These are phyloP conservation scores for Microctenopoma lineatum DNA, from an alignment of 2,797 vertebrate genomes.

Conservation along the genomic window DNA sequence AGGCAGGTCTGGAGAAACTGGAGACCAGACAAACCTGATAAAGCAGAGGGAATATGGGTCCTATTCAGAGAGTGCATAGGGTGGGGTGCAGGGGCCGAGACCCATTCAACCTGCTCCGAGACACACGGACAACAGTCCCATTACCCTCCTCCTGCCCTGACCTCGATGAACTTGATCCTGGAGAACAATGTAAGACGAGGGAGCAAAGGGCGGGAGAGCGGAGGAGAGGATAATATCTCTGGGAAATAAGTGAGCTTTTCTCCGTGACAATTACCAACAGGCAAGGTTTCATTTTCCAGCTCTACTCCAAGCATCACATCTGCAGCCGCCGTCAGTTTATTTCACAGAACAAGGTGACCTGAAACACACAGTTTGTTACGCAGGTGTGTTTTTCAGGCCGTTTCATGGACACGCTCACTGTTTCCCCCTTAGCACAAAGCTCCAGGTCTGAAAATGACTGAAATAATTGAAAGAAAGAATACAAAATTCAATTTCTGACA, in stretches of 20 bases:
- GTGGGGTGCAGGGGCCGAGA: conserved; percentile 57
- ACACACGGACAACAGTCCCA: conserved; percentile 75
- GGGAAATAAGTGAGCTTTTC: conserved; percentile 68
- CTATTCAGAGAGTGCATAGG: conserved; percentile 72
- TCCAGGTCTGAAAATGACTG: conserved; percentile 54
- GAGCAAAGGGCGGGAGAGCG: conserved; percentile 24
- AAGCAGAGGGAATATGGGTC: conserved; percentile 63
- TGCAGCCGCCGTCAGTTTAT: background rate
- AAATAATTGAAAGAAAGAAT: conserved; percentile 37
- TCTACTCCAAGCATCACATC: conserved; percentile 38
- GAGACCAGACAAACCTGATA: conserved; percentile 78
- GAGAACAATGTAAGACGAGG: conserved; percentile 65
- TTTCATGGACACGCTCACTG: conserved; percentile 33
- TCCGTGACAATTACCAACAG: conserved; percentile 58
- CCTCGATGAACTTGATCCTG: conserved; percentile 71
- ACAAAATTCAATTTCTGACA: background rate
- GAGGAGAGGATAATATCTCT: conserved; percentile 71
- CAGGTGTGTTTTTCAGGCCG: conserved; percentile 44
- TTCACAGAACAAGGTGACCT: conserved; percentile 47
- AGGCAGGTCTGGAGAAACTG: conserved; percentile 83
- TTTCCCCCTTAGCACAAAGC: conserved; percentile 39
- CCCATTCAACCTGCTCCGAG: conserved; percentile 79
- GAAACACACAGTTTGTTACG: conserved; percentile 39
- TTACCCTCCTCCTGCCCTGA: conserved; percentile 73
- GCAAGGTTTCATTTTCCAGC: conserved; percentile 61